These are phyloP conservation scores for Pentalonia nigronervosa DNA, from an alignment of 1,140 invertebrate genomes.

Conservation along the genomic window DNA sequence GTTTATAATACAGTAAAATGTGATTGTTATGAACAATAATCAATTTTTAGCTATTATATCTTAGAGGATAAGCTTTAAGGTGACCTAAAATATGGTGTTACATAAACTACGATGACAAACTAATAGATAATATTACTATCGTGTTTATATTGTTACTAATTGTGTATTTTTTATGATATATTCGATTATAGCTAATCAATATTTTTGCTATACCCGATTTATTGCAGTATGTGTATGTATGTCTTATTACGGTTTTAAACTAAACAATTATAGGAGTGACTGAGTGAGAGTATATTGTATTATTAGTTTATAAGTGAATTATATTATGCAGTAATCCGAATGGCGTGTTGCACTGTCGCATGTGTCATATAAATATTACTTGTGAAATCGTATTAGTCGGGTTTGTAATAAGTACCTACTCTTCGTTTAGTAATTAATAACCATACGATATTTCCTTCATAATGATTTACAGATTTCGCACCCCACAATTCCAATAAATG, in stretches of 20 bases:
- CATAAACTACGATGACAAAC: background rate
- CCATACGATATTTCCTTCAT: background rate
- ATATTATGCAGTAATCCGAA: background rate
- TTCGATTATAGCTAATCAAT: conserved; percentile 6
- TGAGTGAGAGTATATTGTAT: background rate
- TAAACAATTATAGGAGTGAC: background rate
- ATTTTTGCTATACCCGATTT: background rate
- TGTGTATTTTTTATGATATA: background rate
- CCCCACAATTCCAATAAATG: background rate
- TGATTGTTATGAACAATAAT: background rate
- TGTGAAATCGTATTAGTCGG: background rate
- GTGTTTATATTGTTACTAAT: background rate
- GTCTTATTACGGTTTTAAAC: background rate
- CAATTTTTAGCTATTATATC: background rate
- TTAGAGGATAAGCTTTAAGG: background rate
- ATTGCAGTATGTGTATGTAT: background rate
- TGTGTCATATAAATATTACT: background rate
- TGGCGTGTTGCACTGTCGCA: background rate
- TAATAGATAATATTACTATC: background rate
- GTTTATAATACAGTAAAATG: background rate
- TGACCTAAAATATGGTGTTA: conserved; percentile 16
- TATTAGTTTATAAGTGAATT: background rate
- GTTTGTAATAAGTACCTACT: background rate
- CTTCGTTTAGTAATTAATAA: background rate
- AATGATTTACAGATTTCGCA: background rate